Evolutionary conservation across 2,113 vertebrate genomes (phyloP).

Genomic region (Nothocercus nigrocapillus): DNA sequence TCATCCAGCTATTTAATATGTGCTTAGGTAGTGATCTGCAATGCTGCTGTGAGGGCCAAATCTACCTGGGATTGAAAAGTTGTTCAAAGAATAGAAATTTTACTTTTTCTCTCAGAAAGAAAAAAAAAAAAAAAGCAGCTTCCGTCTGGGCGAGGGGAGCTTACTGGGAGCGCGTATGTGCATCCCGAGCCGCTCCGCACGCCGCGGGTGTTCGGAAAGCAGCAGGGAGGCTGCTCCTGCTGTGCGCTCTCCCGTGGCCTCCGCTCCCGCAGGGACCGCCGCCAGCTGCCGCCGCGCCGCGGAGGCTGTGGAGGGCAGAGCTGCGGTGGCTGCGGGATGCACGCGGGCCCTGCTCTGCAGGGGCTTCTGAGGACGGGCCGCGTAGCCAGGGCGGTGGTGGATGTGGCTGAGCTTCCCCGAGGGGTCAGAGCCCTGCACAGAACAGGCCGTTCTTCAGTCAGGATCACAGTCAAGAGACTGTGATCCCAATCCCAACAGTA

Average conservation of each 20-base stretch:
- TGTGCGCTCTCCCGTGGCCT: fast-evolving
- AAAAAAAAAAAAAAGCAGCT: fast-evolving
- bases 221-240: not conserved
- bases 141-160: not conserved
- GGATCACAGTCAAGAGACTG: not conserved
- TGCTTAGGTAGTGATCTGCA: not conserved
- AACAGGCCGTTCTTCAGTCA: too few species aligned
- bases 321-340: not conserved
- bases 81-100: not conserved
- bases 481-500: not conserved
- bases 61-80: not conserved
- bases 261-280: not conserved
- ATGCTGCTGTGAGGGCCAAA: not conserved
- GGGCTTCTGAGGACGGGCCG: not conserved
- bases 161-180: fast-evolving
- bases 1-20: not conserved
- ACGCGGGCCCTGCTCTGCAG: not conserved
- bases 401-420: not conserved
- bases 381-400: too few species aligned
- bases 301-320: not conserved
- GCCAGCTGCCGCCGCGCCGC: not conserved
- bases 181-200: not conserved
- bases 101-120: not conserved
- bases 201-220: not conserved
- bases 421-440: not conserved